Evolutionary conservation across 2,113 vertebrate genomes (phyloP).

Genomic region (Notechis scutatus): DNA sequence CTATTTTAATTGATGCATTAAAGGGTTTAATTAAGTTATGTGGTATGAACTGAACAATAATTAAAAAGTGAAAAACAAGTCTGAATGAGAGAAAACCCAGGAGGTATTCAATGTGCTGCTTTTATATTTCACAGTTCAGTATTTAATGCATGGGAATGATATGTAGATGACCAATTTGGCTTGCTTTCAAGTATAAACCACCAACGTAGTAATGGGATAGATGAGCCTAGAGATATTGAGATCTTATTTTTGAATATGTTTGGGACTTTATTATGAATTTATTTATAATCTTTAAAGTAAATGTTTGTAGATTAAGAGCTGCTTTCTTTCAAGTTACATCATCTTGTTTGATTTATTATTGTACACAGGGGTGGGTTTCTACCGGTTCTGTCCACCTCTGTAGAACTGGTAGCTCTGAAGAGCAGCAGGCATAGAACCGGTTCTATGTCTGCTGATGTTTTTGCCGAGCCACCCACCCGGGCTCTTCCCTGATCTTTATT

Average conservation of each 20-base stretch:
- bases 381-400: no score
- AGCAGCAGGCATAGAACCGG: no score
- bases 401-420: no score
- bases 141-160: conserved; percentile 11
- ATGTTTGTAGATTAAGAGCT: background rate
- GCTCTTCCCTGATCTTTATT: no score
- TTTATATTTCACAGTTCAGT: conserved; percentile 10
- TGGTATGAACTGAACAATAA: background rate
- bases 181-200: conserved; percentile 20
- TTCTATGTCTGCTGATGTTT: no score
- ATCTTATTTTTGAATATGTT: background rate
- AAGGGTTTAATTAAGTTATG: conserved; percentile 21
- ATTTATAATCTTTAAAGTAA: conserved; percentile 30
- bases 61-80: conserved; percentile 18
- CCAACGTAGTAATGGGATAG: background rate
- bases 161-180: conserved; percentile 11
- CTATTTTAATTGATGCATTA: conserved; percentile 17
- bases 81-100: background rate
- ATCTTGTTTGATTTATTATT: conserved; percentile 4
- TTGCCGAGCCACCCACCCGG: no score
- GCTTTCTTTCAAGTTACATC: conserved; percentile 32
- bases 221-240: conserved; percentile 19
- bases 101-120: background rate
- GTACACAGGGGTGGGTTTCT: background rate
- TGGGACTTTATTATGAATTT: conserved; percentile 26